Percentiles rank a stretch among this genome's conserved stretches.
Evolutionary conservation across 1,140 invertebrate genomes (phyloP).

Genomic region (Chironomus striatipennis): DNA sequence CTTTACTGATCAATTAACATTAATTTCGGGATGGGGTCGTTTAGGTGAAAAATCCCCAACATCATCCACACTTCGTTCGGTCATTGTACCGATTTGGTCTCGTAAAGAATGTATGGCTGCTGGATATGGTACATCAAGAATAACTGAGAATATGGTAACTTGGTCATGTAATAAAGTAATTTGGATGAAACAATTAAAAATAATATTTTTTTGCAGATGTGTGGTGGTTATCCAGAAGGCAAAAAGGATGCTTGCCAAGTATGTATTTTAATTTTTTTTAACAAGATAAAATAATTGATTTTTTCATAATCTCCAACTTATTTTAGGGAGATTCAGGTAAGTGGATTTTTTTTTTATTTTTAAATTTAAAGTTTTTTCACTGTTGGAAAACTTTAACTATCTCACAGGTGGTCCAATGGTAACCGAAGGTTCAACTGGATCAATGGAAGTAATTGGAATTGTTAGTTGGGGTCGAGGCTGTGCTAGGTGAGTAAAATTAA

Average conservation of each 20-base stretch:
- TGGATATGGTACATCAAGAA: constrained; percentile 45
- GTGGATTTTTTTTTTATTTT: constrained; percentile 17
- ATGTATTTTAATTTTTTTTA: constrained; percentile 27
- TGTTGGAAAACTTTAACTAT: too few relatives aligned
- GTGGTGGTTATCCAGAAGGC: constrained; percentile 62
- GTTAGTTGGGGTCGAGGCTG: constrained; percentile 74
- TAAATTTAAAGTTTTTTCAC: constrained; percentile 52
- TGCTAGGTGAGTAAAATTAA: constrained; percentile 18
- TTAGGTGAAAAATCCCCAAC: constrained; percentile 49
- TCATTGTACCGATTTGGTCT: constrained; percentile 50
- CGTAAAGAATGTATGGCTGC: constrained; percentile 45
- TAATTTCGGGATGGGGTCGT: constrained; percentile 69
- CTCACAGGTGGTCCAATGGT: constrained; percentile 44
- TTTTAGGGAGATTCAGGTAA: background rate
- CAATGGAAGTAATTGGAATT: constrained; percentile 50
- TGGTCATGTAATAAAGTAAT: too few relatives aligned
- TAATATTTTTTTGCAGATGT: constrained; percentile 43
- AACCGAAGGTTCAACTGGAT: constrained; percentile 39
- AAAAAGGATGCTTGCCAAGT: constrained; percentile 65
- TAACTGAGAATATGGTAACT: constrained; percentile 57
- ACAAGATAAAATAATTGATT: too few relatives aligned
- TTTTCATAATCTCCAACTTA: constrained; percentile 24
- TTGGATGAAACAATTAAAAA: too few relatives aligned
- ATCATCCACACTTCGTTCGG: constrained; percentile 50
- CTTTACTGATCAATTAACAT: constrained; percentile 53